Evolutionary conservation across 2,113 vertebrate genomes (phyloP).

Genomic region (Delphinus delphis): DNA sequence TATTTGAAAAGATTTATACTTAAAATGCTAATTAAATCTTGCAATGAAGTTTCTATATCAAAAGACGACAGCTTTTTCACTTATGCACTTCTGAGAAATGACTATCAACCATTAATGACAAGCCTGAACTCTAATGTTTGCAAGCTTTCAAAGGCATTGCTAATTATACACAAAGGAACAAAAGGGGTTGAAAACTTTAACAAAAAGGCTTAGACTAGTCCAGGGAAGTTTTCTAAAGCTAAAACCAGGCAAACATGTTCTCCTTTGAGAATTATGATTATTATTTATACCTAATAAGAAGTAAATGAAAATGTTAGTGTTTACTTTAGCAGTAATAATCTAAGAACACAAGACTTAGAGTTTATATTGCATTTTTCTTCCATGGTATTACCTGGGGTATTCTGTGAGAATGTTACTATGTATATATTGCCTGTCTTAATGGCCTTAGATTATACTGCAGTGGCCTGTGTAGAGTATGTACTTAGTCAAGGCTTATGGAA

Average conservation of each 20-base stretch:
- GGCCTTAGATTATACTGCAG: background rate
- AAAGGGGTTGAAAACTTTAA: conserved; percentile 59
- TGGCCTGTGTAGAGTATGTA: background rate
- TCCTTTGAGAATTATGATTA: conserved; percentile 21
- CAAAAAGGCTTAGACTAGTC: conserved; percentile 32
- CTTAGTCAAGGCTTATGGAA: background rate
- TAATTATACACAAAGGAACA: conserved; percentile 66
- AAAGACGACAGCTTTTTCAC: conserved; percentile 28
- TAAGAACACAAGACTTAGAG: background rate
- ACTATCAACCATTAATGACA: conserved; percentile 67
- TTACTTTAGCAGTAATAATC: background rate
- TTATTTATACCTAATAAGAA: background rate
- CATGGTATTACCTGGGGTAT: background rate
- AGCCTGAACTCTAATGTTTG: conserved; percentile 58
- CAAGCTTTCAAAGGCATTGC: conserved; percentile 59
- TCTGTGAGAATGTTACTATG: background rate
- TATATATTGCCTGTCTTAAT: background rate
- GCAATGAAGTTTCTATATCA: conserved; percentile 41
- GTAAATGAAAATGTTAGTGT: background rate
- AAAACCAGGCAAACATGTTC: background rate
- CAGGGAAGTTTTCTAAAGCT: conserved; percentile 30
- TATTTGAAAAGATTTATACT: conserved; percentile 44
- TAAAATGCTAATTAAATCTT: conserved; percentile 65
- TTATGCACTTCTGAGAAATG: conserved; percentile 54
- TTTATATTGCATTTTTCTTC: background rate